phyloP scores from a whole-genome alignment of 2,113 vertebrate species.

The Elephantulus edwardii region DNA sequence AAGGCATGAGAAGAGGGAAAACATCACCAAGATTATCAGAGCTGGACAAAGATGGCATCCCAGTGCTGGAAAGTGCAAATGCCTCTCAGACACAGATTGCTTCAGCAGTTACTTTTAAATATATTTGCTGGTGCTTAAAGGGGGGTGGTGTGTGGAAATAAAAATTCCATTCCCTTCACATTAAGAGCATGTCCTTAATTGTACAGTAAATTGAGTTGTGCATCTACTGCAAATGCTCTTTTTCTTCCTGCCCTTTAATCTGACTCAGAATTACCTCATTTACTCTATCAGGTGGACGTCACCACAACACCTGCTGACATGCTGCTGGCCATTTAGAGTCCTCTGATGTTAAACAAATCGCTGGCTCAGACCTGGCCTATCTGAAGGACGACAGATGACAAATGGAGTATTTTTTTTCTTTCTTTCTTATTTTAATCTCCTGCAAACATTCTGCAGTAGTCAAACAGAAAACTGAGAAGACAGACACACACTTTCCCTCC shows the following conservation, averaged over 20 bases:
- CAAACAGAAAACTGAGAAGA: background rate
- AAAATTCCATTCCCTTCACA: background rate
- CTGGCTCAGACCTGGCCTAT: background rate
- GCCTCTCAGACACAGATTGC: background rate
- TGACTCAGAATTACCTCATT: background rate
- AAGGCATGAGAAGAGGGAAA: background rate
- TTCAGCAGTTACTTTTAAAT: slow-evolving; percentile 7
- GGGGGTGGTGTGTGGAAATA: too few species aligned
- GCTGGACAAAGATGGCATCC: background rate
- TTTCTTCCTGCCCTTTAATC: background rate
- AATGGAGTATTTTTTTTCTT: too few species aligned
- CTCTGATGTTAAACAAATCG: slow-evolving; percentile 16
- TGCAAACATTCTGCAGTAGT: background rate
- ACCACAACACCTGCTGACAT: background rate
- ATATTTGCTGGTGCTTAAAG: background rate
- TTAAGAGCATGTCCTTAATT: background rate
- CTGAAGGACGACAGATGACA: background rate
- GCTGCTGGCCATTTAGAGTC: background rate
- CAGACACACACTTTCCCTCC: background rate
- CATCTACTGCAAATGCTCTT: background rate
- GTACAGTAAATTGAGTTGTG: background rate
- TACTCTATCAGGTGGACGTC: background rate
- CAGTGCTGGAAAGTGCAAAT: background rate
- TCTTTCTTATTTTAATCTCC: background rate
- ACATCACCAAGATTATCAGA: background rate